Evolutionary conservation across 2,888 invertebrate species (phyloP).

Genomic region (Maniola hyperantus): DNA sequence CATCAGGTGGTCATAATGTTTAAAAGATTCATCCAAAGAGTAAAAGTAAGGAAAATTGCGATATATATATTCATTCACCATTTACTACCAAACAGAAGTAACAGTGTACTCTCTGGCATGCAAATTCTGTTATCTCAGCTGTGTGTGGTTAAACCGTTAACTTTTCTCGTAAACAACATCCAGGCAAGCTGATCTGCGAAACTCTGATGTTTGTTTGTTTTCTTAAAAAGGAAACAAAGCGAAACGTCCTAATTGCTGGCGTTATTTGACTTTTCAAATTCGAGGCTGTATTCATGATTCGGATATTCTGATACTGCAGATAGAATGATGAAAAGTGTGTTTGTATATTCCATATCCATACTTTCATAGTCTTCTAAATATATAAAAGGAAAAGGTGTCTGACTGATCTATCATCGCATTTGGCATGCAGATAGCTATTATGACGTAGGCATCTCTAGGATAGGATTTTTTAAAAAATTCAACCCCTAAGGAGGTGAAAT

Average conservation of each 20-base stretch:
- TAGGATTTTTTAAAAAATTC: too few relatives aligned
- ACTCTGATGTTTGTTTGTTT: conserved; percentile 32
- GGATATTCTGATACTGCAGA: neutral
- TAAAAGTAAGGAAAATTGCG: neutral
- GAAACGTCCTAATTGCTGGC: conserved; percentile 25
- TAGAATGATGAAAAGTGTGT: neutral
- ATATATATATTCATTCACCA: neutral
- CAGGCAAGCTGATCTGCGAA: conserved; percentile 23
- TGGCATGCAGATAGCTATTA: too few relatives aligned
- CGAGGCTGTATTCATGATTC: neutral
- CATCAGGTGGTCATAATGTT: too few relatives aligned
- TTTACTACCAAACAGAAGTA: conserved; percentile 6
- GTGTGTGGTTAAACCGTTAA: conserved; percentile 30
- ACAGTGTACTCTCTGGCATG: conserved; percentile 27
- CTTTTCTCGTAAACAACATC: conserved; percentile 33
- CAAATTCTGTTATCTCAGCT: conserved; percentile 29
- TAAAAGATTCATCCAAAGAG: too few relatives aligned
- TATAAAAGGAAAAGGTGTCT: too few relatives aligned
- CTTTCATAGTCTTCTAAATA: too few relatives aligned
- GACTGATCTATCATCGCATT: too few relatives aligned
- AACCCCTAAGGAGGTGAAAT: too few relatives aligned
- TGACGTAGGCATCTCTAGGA: too few relatives aligned
- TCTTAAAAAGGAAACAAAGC: conserved; percentile 32
- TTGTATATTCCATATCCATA: too few relatives aligned
- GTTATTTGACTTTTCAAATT: conserved; percentile 12